Conservation (phyloP, 64 coral and sea anemone species). For the Orbicella faveolata region DNA sequence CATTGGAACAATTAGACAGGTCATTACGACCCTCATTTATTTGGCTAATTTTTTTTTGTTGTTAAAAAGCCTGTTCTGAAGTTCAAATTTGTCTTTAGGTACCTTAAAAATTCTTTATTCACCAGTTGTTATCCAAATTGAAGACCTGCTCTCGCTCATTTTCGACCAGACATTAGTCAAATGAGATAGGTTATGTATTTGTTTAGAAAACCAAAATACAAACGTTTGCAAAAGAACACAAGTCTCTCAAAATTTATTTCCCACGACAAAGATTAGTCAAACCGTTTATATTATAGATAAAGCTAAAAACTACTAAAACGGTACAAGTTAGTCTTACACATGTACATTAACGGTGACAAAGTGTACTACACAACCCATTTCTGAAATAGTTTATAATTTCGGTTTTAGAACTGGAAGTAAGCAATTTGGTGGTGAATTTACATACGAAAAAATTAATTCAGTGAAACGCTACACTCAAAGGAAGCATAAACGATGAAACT, state of each 20-base stretch:
- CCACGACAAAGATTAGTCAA: conserved; percentile 1
- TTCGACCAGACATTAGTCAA: neutral
- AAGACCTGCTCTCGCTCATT: no score
- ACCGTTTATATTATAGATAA: neutral
- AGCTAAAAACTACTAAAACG: neutral
- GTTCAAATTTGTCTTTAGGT: no score
- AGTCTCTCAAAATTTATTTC: conserved; percentile 6
- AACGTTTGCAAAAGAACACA: conserved; percentile 27
- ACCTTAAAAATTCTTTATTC: no score
- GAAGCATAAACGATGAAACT: neutral
- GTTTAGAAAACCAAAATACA: conserved; percentile 21
- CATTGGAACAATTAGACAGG: no score
- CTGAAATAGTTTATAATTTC: neutral
- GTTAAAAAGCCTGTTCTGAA: no score
- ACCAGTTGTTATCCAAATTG: no score
- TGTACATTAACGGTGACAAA: no score
- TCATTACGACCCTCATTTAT: no score
- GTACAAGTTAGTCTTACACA: no score
- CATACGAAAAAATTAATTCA: neutral
- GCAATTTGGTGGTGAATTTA: neutral
- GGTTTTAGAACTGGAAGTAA: neutral
- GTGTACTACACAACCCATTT: neutral
- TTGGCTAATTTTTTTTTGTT: no score
- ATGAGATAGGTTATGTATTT: neutral
- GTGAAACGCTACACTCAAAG: neutral